Evolutionary conservation across 2,113 vertebrate species (phyloP).

Genomic region (Austrofundulus limnaeus): DNA sequence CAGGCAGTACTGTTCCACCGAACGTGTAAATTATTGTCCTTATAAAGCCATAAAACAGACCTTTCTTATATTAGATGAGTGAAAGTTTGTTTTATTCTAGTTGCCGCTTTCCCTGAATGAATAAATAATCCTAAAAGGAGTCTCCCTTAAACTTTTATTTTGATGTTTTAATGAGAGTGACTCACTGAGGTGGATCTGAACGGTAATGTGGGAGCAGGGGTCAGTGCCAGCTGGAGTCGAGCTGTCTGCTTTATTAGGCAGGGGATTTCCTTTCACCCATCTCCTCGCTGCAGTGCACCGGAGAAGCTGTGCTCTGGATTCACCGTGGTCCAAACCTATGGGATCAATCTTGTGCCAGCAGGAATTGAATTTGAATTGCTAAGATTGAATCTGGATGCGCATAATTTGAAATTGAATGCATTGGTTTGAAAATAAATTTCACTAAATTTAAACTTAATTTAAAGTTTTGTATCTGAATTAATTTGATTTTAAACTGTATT

Average conservation of each 20-base stretch:
- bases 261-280: conserved; percentile 44
- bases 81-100: conserved; percentile 6
- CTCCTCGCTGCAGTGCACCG: conserved; percentile 7
- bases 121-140: background rate
- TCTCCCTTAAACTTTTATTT: conserved; percentile 1
- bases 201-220: conserved; percentile 23
- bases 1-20: background rate
- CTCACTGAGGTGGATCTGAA: conserved; percentile 16
- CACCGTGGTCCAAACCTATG: conserved; percentile 13
- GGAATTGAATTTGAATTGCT: too few species aligned
- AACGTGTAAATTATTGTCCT: too few species aligned
- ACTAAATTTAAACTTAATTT: too few species aligned
- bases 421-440: too few species aligned
- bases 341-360: too few species aligned
- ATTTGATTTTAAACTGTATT: too few species aligned
- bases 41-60: conserved; percentile 15
- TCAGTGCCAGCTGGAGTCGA: conserved; percentile 46
- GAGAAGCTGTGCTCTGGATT: conserved; percentile 25
- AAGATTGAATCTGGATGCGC: too few species aligned
- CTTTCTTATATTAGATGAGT: background rate
- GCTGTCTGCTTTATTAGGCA: conserved; percentile 56
- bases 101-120: background rate
- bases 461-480: too few species aligned
- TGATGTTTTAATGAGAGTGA: conserved; percentile 18
- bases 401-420: too few species aligned